A percentile compares a stretch with the other conserved stretches of the same genome.
phyloP scores from a whole-genome alignment of 1,140 invertebrate species.

The Agraylea sexmaculata region DNA sequence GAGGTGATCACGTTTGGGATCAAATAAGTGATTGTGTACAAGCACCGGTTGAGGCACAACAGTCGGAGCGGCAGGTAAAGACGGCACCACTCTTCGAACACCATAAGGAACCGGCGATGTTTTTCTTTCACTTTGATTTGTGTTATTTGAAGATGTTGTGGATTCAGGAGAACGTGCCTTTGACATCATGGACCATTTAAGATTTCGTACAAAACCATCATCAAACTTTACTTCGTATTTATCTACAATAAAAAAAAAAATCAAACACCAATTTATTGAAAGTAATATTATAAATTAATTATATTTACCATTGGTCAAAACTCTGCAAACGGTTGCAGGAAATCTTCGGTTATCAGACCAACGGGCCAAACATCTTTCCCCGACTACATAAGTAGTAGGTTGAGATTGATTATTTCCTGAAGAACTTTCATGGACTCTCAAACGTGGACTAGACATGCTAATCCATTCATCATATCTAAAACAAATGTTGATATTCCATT shows the following conservation, averaged over 20 bases:
- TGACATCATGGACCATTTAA: slow-evolving; percentile 52
- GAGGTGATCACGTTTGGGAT: slow-evolving; percentile 36
- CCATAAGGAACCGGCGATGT: slow-evolving; percentile 19
- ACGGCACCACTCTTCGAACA: slow-evolving; percentile 18
- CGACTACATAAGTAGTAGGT: slow-evolving; percentile 45
- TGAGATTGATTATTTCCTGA: slow-evolving; percentile 11
- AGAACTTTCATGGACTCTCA: slow-evolving; percentile 47
- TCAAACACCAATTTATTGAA: slow-evolving; percentile 7
- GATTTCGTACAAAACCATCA: slow-evolving; percentile 71
- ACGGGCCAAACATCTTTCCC: slow-evolving; percentile 70
- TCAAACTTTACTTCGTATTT: slow-evolving; percentile 74
- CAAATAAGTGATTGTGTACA: slow-evolving; percentile 37
- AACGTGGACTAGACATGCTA: slow-evolving; percentile 64
- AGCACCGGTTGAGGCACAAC: slow-evolving; percentile 23
- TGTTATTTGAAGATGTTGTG: slow-evolving; percentile 21
- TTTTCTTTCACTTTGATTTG: slow-evolving; percentile 15
- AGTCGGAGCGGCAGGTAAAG: slow-evolving; percentile 9
- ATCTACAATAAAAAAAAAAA: slow-evolving; percentile 43
- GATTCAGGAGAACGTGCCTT: slow-evolving; percentile 28
- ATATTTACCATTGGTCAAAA: slow-evolving; percentile 54
- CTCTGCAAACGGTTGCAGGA: slow-evolving; percentile 60
- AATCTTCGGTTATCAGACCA: slow-evolving; percentile 79
- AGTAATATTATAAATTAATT: slow-evolving; percentile 1
- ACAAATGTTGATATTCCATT: slow-evolving; percentile 6
- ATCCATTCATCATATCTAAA: slow-evolving; percentile 77